Conservation (phyloP, 2,888 invertebrate species). For the Dynastes tityus region DNA sequence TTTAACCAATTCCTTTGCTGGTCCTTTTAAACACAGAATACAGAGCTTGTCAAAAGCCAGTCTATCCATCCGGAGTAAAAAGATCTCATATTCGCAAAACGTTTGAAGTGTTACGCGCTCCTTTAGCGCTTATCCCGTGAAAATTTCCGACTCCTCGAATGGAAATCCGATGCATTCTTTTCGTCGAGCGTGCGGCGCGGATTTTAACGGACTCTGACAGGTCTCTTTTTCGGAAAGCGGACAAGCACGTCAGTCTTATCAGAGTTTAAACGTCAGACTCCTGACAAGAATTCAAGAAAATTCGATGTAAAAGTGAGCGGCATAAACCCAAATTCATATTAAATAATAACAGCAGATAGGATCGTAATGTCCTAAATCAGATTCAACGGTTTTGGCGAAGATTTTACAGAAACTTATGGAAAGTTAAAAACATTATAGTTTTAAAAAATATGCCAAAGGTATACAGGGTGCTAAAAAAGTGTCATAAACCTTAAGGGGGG, state of each 20-base stretch:
- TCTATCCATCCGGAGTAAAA: slow-evolving; percentile 7
- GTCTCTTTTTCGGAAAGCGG: not conserved
- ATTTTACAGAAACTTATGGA: not conserved
- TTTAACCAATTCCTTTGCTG: not conserved
- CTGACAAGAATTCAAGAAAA: not conserved
- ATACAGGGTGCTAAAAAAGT: too few species aligned
- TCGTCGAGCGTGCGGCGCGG: not conserved
- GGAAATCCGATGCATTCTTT: slow-evolving; percentile 14
- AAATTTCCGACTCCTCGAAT: slow-evolving; percentile 11
- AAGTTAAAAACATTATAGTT: too few species aligned
- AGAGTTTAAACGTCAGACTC: slow-evolving; percentile 1
- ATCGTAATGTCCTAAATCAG: not conserved
- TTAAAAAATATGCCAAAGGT: too few species aligned
- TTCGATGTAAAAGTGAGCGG: not conserved
- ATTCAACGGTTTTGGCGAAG: not conserved
- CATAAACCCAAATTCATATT: not conserved
- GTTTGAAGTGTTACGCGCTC: not conserved
- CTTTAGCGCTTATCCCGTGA: not conserved
- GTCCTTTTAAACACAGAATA: not conserved
- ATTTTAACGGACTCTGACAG: slow-evolving; percentile 2
- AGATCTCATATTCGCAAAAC: slow-evolving; percentile 11
- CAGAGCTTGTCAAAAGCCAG: slow-evolving; percentile 15
- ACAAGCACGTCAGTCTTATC: not conserved
- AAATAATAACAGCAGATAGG: slow-evolving; percentile 10
- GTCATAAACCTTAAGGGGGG: too few species aligned